phyloP scores from a whole-genome alignment of 2,797 vertebrate species.

The Dermochelys coriacea region DNA sequence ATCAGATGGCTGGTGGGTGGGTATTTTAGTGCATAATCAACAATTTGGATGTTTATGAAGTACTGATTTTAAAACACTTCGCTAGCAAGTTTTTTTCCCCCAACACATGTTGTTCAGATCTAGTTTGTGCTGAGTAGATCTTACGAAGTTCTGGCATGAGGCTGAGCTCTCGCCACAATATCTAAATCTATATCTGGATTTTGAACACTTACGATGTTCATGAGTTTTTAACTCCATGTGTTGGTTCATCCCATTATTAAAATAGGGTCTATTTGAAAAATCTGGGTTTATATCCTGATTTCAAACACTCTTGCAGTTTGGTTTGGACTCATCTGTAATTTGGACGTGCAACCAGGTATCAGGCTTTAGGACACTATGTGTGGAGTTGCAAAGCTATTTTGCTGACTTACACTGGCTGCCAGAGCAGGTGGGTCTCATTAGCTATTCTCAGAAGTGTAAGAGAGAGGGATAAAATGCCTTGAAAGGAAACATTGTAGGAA shows the following conservation, averaged over 20 bases:
- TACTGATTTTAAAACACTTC: constrained; percentile 51
- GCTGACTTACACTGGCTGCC: background rate
- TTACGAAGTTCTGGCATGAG: constrained; percentile 7
- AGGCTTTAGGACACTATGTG: accelerated
- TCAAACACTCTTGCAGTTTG: background rate
- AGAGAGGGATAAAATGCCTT: background rate
- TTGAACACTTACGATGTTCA: background rate
- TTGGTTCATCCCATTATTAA: background rate
- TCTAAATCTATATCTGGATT: background rate
- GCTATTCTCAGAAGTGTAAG: constrained; percentile 23
- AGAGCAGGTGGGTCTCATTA: constrained; percentile 17
- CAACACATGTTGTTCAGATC: constrained; percentile 28
- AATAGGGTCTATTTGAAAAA: background rate
- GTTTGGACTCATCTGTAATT: background rate
- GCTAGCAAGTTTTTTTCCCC: constrained; percentile 32
- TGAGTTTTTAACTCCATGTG: background rate
- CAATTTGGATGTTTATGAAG: constrained; percentile 50
- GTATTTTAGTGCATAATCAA: constrained; percentile 62
- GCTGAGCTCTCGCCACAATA: background rate
- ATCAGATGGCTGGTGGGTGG: constrained; percentile 35
- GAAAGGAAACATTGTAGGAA: constrained; percentile 44
- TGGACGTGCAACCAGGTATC: background rate
- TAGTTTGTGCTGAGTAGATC: background rate
- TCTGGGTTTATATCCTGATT: background rate
- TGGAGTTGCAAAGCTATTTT: background rate